Evolutionary conservation across 2,797 vertebrate genomes (phyloP), one percentile per base, ranked within the genome.

Genomic region (Choloepus didactylus): DNA sequence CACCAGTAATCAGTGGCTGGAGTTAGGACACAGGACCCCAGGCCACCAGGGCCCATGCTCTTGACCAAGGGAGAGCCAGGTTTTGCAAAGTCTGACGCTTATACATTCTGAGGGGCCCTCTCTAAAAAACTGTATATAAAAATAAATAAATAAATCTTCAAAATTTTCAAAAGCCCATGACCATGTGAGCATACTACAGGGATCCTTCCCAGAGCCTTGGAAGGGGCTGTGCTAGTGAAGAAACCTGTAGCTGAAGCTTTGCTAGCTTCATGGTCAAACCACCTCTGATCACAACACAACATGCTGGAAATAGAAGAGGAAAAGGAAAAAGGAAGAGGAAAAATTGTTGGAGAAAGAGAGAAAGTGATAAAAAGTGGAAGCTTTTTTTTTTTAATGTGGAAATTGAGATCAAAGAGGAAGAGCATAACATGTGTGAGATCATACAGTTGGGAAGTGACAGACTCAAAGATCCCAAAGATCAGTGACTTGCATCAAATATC

Each of bases 351-450:
- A 23, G 19, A 89, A 69, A 62, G 31, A 69, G 10, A 82, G 15
- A 7, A 76, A 86, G 81, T 11, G 38, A 46, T n/a, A 62, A 92
- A 49, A 72, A 6, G 41, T 44, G 41, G 3, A 44, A 44, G 41
- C 5, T 44, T 44, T 44, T 44, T 44, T 44, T 44, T 44, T 44
- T 44, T 44, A 44, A 44, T 44, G 41, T 44, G 41, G 41, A 44
- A 44, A 44, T 5, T 44, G 41, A 44, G 41, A 44, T 44, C 80
- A 82, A 60, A 62, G 66, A 69, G 95, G 82, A 70, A 86, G 10
- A 93, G 16, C 59, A 84, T 66, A 87, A 79, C 54, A 46, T 93
- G n/a, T 66, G 4, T 35, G 89, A 92, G 59, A 89, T 77, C 15
- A 35, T 49, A 44, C 6, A 59, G 19, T 70, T 75, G 31, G 35